A percentile compares a stretch with the other conserved stretches of the same genome.
phyloP scores from a whole-genome alignment of 2,113 vertebrate species.

The Zeus faber region DNA sequence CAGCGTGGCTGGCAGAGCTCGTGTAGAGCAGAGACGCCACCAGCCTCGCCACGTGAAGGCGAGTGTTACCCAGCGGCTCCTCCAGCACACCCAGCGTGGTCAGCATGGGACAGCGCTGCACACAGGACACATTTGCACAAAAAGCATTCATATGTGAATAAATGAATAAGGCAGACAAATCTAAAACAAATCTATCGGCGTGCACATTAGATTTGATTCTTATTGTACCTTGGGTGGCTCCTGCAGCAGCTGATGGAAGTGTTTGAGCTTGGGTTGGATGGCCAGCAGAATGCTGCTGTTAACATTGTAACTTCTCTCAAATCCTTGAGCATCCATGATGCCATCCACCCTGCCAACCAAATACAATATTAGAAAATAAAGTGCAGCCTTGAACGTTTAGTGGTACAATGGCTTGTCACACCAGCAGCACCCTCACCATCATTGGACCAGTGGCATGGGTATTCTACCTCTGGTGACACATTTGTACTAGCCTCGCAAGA shows the following conservation, averaged over 20 bases:
- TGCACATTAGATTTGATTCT: background rate
- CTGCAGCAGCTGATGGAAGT: slow-evolving; percentile 95
- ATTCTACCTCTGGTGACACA: no score
- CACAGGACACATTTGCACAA: slow-evolving; percentile 7
- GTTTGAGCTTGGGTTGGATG: slow-evolving; percentile 86
- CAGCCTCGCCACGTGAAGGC: slow-evolving; percentile 88
- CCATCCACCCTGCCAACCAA: slow-evolving; percentile 67
- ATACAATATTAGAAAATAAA: no score
- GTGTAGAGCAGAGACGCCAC: slow-evolving; percentile 90
- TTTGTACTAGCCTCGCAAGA: no score
- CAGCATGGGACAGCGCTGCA: slow-evolving; percentile 84
- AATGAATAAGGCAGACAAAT: background rate
- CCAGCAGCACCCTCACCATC: no score
- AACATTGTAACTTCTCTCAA: slow-evolving; percentile 80
- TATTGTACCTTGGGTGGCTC: slow-evolving; percentile 86
- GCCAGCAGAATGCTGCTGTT: slow-evolving; percentile 85
- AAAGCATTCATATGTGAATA: background rate
- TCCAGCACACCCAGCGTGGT: slow-evolving; percentile 90
- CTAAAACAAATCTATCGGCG: background rate
- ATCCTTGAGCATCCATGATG: slow-evolving; percentile 73
- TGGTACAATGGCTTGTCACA: no score
- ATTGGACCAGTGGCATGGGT: no score
- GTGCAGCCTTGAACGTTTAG: no score
- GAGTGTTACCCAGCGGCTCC: slow-evolving; percentile 90
- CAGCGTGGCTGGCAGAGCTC: slow-evolving; percentile 78